Evolutionary conservation across 2,888 invertebrate species (phyloP).

Genomic region (Rotaria macrura): DNA sequence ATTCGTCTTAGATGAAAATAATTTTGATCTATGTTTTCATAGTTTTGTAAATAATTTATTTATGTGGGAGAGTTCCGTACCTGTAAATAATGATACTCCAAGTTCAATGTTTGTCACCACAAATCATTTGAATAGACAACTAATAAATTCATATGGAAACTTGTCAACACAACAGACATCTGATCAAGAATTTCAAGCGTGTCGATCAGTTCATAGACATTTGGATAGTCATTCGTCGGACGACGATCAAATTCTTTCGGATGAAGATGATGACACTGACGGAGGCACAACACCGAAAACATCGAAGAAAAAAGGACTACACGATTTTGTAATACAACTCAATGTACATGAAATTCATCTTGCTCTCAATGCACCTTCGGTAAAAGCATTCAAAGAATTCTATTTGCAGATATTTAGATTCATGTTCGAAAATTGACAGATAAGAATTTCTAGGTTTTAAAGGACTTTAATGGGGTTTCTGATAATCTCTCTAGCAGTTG

Average conservation of each 20-base stretch:
- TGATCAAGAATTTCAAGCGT: not conserved
- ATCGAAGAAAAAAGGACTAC: not conserved
- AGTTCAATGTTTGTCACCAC: not conserved
- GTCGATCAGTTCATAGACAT: slow-evolving; percentile 27
- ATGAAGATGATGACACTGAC: slow-evolving; percentile 38
- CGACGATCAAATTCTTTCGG: slow-evolving; percentile 36
- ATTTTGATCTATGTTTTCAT: not conserved
- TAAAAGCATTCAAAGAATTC: no score
- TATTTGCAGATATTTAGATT: no score
- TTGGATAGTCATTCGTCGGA: not conserved
- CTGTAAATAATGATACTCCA: not conserved
- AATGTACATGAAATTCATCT: not conserved
- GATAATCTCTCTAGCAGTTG: no score
- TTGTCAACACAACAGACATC: not conserved
- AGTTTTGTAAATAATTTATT: slow-evolving; percentile 21
- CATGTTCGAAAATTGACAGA: no score
- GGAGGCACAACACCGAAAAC: not conserved
- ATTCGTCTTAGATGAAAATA: not conserved
- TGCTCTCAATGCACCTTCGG: not conserved
- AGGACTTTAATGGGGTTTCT: no score
- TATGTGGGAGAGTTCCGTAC: slow-evolving; percentile 14
- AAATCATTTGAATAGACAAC: not conserved
- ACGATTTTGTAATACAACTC: not conserved
- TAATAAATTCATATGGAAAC: not conserved
- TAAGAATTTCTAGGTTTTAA: no score